Percentiles rank a stretch among this genome's conserved stretches.
These are phyloP conservation scores for Xestobium rufovillosum DNA, from an alignment of 2,888 invertebrate genomes.

Conservation along the genomic window DNA sequence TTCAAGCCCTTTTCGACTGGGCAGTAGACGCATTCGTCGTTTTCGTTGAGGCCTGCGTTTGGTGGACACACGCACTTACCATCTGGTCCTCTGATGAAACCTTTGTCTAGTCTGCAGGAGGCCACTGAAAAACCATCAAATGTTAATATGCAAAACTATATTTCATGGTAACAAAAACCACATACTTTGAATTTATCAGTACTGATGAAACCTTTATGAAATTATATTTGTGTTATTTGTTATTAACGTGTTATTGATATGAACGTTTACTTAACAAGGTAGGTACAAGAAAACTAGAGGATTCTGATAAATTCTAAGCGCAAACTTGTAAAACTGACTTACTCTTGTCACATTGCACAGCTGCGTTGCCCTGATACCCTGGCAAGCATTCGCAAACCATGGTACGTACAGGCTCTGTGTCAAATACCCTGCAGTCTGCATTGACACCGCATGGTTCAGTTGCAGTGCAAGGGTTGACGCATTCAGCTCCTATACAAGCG, in stretches of 20 bases:
- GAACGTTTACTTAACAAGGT: too few relatives aligned
- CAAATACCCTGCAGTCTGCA: conserved; percentile 68
- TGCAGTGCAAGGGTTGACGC: conserved; percentile 74
- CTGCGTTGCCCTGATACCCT: conserved; percentile 82
- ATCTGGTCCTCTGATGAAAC: conserved; percentile 55
- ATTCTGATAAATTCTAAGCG: too few relatives aligned
- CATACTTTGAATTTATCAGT: too few relatives aligned
- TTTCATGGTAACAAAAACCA: too few relatives aligned
- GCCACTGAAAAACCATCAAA: conserved; percentile 43
- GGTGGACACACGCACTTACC: conserved; percentile 70
- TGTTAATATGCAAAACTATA: too few relatives aligned
- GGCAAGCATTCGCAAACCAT: conserved; percentile 84
- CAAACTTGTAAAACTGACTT: too few relatives aligned
- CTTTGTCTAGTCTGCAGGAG: conserved; percentile 59
- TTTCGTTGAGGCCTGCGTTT: conserved; percentile 66
- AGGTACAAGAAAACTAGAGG: too few relatives aligned
- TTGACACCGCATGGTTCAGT: conserved; percentile 76
- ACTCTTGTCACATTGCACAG: conserved; percentile 74
- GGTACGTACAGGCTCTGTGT: conserved; percentile 77
- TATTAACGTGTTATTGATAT: too few relatives aligned
- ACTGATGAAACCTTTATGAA: too few relatives aligned
- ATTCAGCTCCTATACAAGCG: conserved; percentile 74
- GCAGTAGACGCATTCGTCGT: conserved; percentile 73
- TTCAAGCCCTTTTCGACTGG: conserved; percentile 62
- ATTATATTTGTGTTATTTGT: too few relatives aligned